phyloP scores from a whole-genome alignment of 2,888 invertebrate genomes.

The Cosmia pyralina region DNA sequence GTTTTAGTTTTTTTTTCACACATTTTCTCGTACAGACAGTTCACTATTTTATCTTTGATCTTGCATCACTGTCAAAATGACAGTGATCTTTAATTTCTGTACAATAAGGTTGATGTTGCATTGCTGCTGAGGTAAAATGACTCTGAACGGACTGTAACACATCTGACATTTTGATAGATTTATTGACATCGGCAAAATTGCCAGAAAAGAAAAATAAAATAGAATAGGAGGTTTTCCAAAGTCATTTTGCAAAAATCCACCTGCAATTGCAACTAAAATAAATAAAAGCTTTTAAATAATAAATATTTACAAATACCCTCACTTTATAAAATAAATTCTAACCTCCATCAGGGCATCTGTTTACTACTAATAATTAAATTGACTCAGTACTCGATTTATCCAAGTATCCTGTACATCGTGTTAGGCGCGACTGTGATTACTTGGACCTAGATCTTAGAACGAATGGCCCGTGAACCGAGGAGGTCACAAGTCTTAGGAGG shows the following conservation, averaged over 20 bases:
- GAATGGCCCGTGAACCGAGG: constrained; percentile 53
- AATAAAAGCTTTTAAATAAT: background rate
- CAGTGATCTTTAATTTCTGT: too few relatives aligned
- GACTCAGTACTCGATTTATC: constrained; percentile 20
- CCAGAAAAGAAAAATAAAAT: background rate
- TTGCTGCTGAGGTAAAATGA: too few relatives aligned
- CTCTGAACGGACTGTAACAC: too few relatives aligned
- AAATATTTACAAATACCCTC: constrained; percentile 1
- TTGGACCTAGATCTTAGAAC: constrained; percentile 44
- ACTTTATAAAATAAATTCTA: constrained; percentile 10
- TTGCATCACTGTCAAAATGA: too few relatives aligned
- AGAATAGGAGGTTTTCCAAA: too few relatives aligned
- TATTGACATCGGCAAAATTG: background rate
- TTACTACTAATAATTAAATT: constrained; percentile 41
- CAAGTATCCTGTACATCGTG: constrained; percentile 31
- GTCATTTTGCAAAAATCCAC: background rate
- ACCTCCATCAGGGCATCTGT: background rate
- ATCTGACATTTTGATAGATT: too few relatives aligned
- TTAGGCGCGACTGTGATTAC: constrained; percentile 42
- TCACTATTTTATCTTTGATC: too few relatives aligned
- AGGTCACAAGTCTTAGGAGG: constrained; percentile 60
- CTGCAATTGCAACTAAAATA: background rate
- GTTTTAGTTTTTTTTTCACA: too few relatives aligned
- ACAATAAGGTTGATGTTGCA: too few relatives aligned
- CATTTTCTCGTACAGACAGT: too few relatives aligned